Base-by-base conservation (phyloP, 2,113 vertebrate genomes). In the Sceloporus undulatus region DNA sequence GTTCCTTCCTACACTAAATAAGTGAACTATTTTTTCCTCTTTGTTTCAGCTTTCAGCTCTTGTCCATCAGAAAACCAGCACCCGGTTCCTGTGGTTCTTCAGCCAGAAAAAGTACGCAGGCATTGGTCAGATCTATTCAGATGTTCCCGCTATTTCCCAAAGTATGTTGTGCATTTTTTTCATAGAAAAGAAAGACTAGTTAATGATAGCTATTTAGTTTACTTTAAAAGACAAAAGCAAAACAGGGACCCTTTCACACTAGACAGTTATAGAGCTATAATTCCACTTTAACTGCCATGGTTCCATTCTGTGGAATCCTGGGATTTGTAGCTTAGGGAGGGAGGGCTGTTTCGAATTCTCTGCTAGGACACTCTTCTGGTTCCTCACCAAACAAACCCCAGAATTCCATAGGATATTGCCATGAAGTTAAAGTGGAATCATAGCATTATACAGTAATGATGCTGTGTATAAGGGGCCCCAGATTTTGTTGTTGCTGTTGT, bases 91-190 rank as follows among this genome's bases (percentile, higher is more conserved):
- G 27, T 42, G 8, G 14, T 71, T 68, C 18, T 65, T 5, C 42
- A 90, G 56, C 82, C 84, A 76, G 13, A 16, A 65, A 62, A 3
- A 86, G n/a, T 6, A n/a, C 38, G 21, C 23, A 84, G 73, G 18
- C 42, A 68, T 78, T 86, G 79, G 34, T 59, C 88, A 86, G 48
- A 23, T 68, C 48, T 70, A 34, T 82, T 68, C 85, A 70, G 48
- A 70, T 82, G 84, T 82, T 70, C 84, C 84, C 71, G 88, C 73
- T 89, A 29, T 84, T 88, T 90, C 56, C 83, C 88, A 76, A 13
- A 3, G 40, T 48, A 88, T 54, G 18, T 8, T 90, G 4, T 78
- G 79, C 78, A 56, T 29, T 71, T 4, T 38, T 81, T 62, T 81
- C 16, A 81, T 59, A 48, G 29, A 70, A 85, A 84, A 0, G 75